Evolutionary conservation across 2,113 vertebrate species (phyloP), one percentile per base, ranked within the genome.

Genomic region (Myrmophylax atrothorax): DNA sequence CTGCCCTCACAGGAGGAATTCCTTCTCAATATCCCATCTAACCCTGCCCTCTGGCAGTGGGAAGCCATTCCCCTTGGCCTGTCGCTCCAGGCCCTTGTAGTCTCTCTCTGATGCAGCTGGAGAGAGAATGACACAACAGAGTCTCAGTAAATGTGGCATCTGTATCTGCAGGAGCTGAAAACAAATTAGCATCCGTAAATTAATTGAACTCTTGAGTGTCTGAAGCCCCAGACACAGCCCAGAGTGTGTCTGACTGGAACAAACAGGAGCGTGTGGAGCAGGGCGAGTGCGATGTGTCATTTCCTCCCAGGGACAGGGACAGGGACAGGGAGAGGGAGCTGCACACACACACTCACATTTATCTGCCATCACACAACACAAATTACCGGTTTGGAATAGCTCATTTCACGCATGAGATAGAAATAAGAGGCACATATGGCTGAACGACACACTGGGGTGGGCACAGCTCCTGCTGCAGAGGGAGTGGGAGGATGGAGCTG

Each of bases 351-450:
- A 19, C 66, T 78, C 12, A 44, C 76, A 58, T 72, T 93, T 79
- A 26, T 85, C 80, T 87, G 53, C 77, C 72, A 35, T 82, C 64
- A 49, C 83, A 87, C 78, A 11, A 53, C 74, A 83, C 70, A 87
- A 95, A 85, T 50, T 10, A 83, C 66, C 78, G 66, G 82, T 55
- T 67, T 83, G 87, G 35, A 92, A 88, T 6, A 28, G 90, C 87
- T 91, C 58, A 69, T 70, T 89, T 96, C 78, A 77, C 9, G 75
- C 72, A n/a, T 8, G 79, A 94, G 90, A 80, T 94, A 93, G 55
- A 94, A 96, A 94, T 91, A 94, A 88, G 91, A 22, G 72, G 77
- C 78, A 73, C 89, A 83, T 73, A 89, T 46, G 82, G 95, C 72
- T 63, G 76, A 73, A n/a, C 70, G 47, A 60, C 86, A 49, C 92